Conservation (phyloP, 2,797 vertebrate species). For the Sebastes variabilis region DNA sequence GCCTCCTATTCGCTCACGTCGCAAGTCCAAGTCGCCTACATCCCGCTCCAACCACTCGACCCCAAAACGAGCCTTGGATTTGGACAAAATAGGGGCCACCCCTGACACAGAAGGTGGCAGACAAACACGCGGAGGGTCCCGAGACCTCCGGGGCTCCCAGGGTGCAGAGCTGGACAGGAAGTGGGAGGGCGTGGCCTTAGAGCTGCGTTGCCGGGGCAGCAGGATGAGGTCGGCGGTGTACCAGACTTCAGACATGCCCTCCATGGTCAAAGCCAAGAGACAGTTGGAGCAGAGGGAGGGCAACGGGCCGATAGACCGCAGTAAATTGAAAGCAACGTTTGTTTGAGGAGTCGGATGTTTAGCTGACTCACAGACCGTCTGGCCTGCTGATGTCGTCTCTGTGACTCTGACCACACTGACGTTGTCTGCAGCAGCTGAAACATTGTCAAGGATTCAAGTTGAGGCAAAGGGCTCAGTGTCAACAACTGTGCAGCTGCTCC, state of each 20-base stretch:
- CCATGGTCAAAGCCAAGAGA: constrained; percentile 76
- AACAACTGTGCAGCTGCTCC: constrained; percentile 40
- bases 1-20: constrained; percentile 61
- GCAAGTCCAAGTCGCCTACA: constrained; percentile 73
- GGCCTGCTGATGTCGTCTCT: neutral
- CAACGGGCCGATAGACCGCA: constrained; percentile 71
- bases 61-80: constrained; percentile 82
- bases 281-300: constrained; percentile 53
- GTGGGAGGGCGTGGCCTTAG: constrained; percentile 82
- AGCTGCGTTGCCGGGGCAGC: constrained; percentile 82
- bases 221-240: constrained; percentile 84
- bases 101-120: constrained; percentile 27
- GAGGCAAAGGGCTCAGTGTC: constrained; percentile 9
- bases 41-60: constrained; percentile 65
- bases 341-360: constrained; percentile 79
- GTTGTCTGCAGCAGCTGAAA: constrained; percentile 31
- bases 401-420: neutral
- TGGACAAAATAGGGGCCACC: constrained; percentile 80
- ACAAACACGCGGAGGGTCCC: constrained; percentile 14
- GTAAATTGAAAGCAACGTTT: constrained; percentile 90
- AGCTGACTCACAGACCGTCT: neutral
- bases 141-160: constrained; percentile 24
- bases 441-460: neutral
- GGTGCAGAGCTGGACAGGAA: constrained; percentile 80
- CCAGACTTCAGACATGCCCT: constrained; percentile 80